A percentile compares a stretch with the other conserved stretches of the same genome.
These are phyloP conservation scores for Dipodomys ordii DNA, from an alignment of 2,113 vertebrate genomes.

Conservation along the genomic window DNA sequence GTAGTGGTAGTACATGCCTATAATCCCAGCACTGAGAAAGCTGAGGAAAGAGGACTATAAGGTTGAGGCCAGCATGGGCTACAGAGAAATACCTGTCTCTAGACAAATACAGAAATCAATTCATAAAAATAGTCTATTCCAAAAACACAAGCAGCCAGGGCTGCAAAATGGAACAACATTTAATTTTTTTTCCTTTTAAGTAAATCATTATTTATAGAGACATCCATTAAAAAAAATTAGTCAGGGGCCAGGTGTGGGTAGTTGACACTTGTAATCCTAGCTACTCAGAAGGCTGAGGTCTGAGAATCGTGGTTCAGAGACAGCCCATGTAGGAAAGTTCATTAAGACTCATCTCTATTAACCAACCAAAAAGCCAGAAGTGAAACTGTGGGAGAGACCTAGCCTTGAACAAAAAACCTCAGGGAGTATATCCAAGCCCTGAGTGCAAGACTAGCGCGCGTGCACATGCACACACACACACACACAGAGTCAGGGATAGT, in stretches of 20 bases:
- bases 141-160: background rate
- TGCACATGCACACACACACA: too few relatives aligned
- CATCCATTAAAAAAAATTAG: background rate
- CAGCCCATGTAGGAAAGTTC: too few relatives aligned
- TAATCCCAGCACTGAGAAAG: background rate
- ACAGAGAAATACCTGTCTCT: background rate
- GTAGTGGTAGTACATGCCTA: background rate
- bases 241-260: background rate
- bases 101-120: background rate
- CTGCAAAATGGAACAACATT: conserved; percentile 11
- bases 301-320: too few relatives aligned
- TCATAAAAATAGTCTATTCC: background rate
- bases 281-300: too few relatives aligned
- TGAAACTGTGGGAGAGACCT: too few relatives aligned
- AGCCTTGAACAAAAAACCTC: too few relatives aligned
- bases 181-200: conserved; percentile 17
- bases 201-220: conserved; percentile 26
- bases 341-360: too few relatives aligned
- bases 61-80: background rate
- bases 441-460: too few relatives aligned
- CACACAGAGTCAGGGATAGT: background rate
- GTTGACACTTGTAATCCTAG: too few relatives aligned
- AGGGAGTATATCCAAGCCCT: too few relatives aligned
- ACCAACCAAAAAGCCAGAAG: too few relatives aligned
- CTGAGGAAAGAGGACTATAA: background rate